Conservation (phyloP, 64 coral and sea anemone species). For the Porites australiensis region DNA sequence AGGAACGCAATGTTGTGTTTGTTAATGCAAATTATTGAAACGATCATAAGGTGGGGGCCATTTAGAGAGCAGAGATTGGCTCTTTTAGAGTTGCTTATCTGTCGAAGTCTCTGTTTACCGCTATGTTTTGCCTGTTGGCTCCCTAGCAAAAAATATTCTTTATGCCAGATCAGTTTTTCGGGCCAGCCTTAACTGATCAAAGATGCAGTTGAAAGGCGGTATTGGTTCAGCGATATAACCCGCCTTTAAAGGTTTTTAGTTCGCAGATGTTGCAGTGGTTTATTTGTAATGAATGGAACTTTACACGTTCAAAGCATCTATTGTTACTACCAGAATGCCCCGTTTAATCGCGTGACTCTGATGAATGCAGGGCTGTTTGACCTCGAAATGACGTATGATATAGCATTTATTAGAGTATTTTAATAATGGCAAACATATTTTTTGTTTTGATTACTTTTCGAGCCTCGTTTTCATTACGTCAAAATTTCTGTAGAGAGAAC, state of each 20-base stretch:
- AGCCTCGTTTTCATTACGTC: too few relatives aligned
- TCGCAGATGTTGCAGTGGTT: neutral
- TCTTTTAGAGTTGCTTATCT: neutral
- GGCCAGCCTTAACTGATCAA: neutral
- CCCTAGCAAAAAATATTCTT: neutral
- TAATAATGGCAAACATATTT: too few relatives aligned
- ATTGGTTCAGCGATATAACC: neutral
- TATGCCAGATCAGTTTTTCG: neutral
- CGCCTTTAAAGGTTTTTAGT: neutral
- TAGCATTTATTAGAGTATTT: too few relatives aligned
- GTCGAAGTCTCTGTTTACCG: neutral
- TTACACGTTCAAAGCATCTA: neutral
- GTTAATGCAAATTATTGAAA: slow-evolving; percentile 44
- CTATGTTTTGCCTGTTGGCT: neutral
- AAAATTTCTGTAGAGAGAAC: too few relatives aligned
- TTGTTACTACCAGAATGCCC: neutral
- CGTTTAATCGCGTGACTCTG: too few relatives aligned
- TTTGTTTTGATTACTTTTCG: too few relatives aligned
- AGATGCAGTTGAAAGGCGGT: neutral
- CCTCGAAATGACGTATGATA: too few relatives aligned
- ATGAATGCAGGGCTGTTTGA: too few relatives aligned
- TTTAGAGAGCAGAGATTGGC: slow-evolving; percentile 39
- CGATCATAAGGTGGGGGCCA: slow-evolving; percentile 12
- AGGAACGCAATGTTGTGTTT: neutral
- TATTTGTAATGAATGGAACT: neutral